Evolutionary conservation across 2,113 vertebrate genomes (phyloP), one percentile per base, ranked within the genome.

Genomic region (Spilogale gracilis): DNA sequence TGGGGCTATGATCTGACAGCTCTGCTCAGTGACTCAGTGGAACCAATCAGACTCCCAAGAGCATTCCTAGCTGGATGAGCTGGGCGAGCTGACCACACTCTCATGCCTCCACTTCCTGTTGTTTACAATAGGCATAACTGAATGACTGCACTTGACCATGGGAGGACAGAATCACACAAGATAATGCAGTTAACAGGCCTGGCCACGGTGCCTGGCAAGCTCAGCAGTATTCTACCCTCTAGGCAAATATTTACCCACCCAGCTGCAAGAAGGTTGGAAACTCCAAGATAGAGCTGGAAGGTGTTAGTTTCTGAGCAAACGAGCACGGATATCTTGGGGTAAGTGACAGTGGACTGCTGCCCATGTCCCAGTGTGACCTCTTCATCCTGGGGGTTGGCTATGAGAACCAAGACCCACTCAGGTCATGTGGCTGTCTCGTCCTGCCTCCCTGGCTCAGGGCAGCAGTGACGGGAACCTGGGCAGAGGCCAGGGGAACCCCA

Each of bases 121-220:
- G 52, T 48, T 1, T 9, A 27, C 60, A 88, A 50, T 0, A 12
- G 73, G 80, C 13, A 4, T 18, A 43, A 38, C 2, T 27, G 48
- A 6, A 3, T 4, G 0, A 0, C 67, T 9, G 10, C 43, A 0
- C 0, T 3, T 21, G 38, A 11, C 50, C 0, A 0, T 1, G 13
- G 30, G 25, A 78, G 17, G 82, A 52, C 56, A 16, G 17, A 11
- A 6, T 20, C 38, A 11, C 25, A 11, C 0, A 0, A 80, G 61
- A n/a, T 0, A 20, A 12, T 0, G 12, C 67, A 38, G 30, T 43
- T 23, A 4, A 48, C 11, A 6, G 21, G 17, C 48, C 25, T 8
- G 6, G 20, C 25, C 0, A 2, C 16, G 3, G 21, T 12, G 25
- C 45, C 48, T 10, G 45, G 61, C 14, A 21, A 0, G 4, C 1